phyloP scores from a whole-genome alignment of 1,140 invertebrate genomes.

The Anastatus disparis region DNA sequence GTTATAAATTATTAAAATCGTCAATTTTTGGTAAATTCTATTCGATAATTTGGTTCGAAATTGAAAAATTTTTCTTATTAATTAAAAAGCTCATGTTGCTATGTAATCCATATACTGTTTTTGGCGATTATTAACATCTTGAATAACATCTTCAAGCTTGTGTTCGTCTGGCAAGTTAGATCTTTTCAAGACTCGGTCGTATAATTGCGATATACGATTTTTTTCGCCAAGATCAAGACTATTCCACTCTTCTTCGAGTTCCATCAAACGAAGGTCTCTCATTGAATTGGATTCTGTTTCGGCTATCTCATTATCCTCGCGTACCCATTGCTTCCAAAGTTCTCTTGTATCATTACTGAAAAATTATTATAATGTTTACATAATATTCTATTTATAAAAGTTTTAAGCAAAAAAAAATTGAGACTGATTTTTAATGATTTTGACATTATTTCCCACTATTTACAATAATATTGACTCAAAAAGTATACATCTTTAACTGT shows the following conservation, averaged over 20 bases:
- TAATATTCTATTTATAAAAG: too few species aligned
- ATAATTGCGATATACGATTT: conserved; percentile 49
- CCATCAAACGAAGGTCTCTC: conserved; percentile 50
- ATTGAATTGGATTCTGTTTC: conserved; percentile 42
- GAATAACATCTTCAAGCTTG: conserved; percentile 36
- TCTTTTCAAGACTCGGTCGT: conserved; percentile 44
- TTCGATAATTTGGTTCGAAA: too few species aligned
- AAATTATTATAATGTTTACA: background rate
- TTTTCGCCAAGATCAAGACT: conserved; percentile 54
- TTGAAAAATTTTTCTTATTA: too few species aligned
- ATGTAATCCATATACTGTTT: conserved; percentile 8
- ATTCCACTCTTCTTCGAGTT: conserved; percentile 58
- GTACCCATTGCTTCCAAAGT: conserved; percentile 56
- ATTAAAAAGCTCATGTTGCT: background rate
- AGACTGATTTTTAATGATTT: too few species aligned
- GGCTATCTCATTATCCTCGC: conserved; percentile 50
- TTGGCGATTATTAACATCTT: background rate
- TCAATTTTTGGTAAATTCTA: too few species aligned
- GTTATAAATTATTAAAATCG: too few species aligned
- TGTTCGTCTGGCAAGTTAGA: conserved; percentile 45
- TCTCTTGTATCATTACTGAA: conserved; percentile 58
- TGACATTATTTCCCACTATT: too few species aligned
- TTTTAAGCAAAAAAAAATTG: too few species aligned
- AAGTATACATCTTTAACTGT: too few species aligned
- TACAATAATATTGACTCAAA: too few species aligned